Evolutionary conservation across 2,113 vertebrate species (phyloP).

Genomic region (Dunckerocampus dactyliophorus): DNA sequence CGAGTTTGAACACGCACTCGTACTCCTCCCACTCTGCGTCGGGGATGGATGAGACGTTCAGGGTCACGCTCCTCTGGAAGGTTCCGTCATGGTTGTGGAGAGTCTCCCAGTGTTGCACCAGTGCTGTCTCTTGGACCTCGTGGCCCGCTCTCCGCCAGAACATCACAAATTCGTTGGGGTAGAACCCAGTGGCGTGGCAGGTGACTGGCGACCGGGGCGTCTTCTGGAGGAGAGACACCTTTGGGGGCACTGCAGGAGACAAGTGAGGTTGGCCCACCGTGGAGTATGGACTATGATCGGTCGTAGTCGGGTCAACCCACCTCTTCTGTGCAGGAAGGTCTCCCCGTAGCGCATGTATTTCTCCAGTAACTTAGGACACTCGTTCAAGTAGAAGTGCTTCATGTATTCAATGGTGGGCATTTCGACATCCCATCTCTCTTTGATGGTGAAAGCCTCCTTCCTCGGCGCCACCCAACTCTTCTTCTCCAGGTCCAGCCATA

Average conservation of each 20-base stretch:
- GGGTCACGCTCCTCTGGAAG: slow-evolving; percentile 42
- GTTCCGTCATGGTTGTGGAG: slow-evolving; percentile 49
- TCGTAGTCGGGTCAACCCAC: background rate
- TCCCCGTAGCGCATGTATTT: slow-evolving; percentile 28
- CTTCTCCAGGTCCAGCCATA: slow-evolving; percentile 30
- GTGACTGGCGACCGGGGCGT: slow-evolving; percentile 30
- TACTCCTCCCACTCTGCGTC: slow-evolving; percentile 18
- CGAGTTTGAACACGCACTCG: slow-evolving; percentile 32
- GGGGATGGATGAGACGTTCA: slow-evolving; percentile 10
- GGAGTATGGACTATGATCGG: background rate
- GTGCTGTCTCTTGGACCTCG: slow-evolving; percentile 17
- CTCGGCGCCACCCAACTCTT: background rate
- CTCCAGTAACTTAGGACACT: slow-evolving; percentile 39
- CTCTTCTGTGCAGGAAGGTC: slow-evolving; percentile 17
- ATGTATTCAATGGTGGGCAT: fast-evolving
- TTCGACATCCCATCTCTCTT: slow-evolving; percentile 1
- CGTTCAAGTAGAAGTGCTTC: slow-evolving; percentile 15
- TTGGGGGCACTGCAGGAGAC: slow-evolving; percentile 24
- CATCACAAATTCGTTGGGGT: slow-evolving; percentile 19
- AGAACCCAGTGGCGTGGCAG: slow-evolving; percentile 45
- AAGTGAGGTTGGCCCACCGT: slow-evolving; percentile 15
- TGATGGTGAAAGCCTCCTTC: fast-evolving
- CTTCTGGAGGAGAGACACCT: slow-evolving; percentile 35
- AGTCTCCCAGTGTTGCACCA: slow-evolving; percentile 33
- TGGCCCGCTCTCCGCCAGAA: slow-evolving; percentile 35